Conservation (phyloP, 2,888 invertebrate species). For the Cerastis rubricosa region DNA sequence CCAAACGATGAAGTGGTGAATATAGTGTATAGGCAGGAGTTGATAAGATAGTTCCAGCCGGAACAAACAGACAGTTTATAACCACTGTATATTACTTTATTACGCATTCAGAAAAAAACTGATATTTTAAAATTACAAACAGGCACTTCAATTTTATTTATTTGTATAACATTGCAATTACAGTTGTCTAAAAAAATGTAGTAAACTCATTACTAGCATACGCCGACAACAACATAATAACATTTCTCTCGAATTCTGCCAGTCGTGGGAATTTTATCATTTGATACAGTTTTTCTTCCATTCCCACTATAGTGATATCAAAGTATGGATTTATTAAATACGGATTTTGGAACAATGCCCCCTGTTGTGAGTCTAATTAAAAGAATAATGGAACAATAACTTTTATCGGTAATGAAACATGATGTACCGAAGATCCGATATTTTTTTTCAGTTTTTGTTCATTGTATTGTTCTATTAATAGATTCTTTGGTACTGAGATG, state of each 20-base stretch:
- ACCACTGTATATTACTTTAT: neutral
- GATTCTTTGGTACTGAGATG: conserved; percentile 5
- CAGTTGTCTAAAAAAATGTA: conserved; percentile 36
- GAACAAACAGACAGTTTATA: neutral
- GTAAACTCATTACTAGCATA: conserved; percentile 40
- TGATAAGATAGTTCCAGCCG: neutral
- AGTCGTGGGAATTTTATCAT: conserved; percentile 50
- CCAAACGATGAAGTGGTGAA: too few species aligned
- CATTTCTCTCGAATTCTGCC: conserved; percentile 56
- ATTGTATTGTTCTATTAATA: conserved; percentile 53
- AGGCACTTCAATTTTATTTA: neutral
- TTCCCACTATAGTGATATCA: conserved; percentile 44
- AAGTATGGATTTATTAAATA: conserved; percentile 35
- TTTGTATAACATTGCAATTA: conserved; percentile 9
- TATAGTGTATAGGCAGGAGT: neutral
- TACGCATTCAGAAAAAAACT: neutral
- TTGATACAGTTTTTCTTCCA: conserved; percentile 44
- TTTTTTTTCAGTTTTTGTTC: conserved; percentile 46
- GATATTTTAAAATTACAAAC: neutral
- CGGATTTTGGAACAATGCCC: conserved; percentile 47
- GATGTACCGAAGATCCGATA: conserved; percentile 41
- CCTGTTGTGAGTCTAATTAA: conserved; percentile 48
- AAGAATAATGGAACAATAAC: conserved; percentile 56
- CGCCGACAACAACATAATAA: conserved; percentile 22
- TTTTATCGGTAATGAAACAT: conserved; percentile 34